A percentile compares a stretch with the other conserved stretches of the same genome.
Evolutionary conservation across 2,888 invertebrate species (phyloP).

Genomic region (Kuschelorhynchus macadamiae): DNA sequence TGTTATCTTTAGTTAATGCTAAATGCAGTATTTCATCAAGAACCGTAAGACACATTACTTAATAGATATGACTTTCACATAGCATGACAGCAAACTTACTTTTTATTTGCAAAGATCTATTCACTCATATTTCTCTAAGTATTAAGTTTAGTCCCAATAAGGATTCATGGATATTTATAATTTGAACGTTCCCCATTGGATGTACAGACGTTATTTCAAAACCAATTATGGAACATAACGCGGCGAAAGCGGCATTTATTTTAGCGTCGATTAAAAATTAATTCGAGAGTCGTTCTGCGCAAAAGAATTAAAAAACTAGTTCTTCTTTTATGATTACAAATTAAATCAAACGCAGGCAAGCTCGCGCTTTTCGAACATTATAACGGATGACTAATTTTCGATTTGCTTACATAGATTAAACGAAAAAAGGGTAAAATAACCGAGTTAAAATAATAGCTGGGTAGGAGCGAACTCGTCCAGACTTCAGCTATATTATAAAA

Average conservation of each 20-base stretch:
- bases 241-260: slow-evolving; percentile 52
- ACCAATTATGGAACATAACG: slow-evolving; percentile 9
- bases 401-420: slow-evolving; percentile 59
- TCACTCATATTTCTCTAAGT: too few species aligned
- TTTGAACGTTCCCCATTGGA: too few species aligned
- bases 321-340: slow-evolving; percentile 56
- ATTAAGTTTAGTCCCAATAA: too few species aligned
- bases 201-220: too few species aligned
- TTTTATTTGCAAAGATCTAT: too few species aligned
- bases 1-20: too few species aligned
- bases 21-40: too few species aligned
- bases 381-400: slow-evolving; percentile 60
- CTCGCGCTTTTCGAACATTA: slow-evolving; percentile 54
- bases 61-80: too few species aligned
- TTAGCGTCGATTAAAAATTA: slow-evolving; percentile 57
- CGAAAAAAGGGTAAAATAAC: slow-evolving; percentile 55
- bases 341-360: slow-evolving; percentile 58
- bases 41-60: too few species aligned
- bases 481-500: too few species aligned
- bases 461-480: slow-evolving; percentile 23
- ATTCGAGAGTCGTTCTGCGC: slow-evolving; percentile 40
- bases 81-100: too few species aligned
- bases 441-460: slow-evolving; percentile 51
- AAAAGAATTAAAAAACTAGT: slow-evolving; percentile 43
- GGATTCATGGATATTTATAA: too few species aligned